Percentiles rank a stretch among this genome's conserved stretches.
phyloP scores from a whole-genome alignment of 2,888 invertebrate genomes.

The Cephalotes varians region DNA sequence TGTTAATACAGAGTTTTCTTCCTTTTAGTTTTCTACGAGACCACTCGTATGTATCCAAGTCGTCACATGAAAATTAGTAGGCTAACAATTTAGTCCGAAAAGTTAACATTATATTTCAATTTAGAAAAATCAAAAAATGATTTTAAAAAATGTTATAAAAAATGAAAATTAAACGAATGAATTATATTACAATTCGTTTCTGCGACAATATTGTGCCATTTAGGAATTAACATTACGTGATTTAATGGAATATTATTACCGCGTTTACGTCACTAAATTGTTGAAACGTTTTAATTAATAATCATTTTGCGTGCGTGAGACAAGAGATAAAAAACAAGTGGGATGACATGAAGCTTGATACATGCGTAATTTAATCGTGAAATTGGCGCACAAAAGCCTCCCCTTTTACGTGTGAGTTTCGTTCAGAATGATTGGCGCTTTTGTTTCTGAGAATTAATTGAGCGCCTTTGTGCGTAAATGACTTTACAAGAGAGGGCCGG shows the following conservation, averaged over 20 bases:
- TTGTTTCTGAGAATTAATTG: slow-evolving; percentile 36
- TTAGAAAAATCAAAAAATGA: neutral
- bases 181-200: neutral
- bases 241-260: neutral
- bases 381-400: neutral
- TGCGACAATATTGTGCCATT: neutral
- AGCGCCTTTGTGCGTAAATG: slow-evolving; percentile 11
- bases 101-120: neutral
- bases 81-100: neutral
- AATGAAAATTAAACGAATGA: neutral
- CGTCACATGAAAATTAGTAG: neutral
- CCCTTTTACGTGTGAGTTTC: neutral
- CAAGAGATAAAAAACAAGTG: slow-evolving; percentile 1
- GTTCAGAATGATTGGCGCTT: slow-evolving; percentile 12
- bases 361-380: slow-evolving; percentile 15
- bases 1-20: neutral
- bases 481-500: neutral
- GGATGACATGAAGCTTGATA: neutral
- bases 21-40: neutral
- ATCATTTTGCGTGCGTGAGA: neutral
- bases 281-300: slow-evolving; percentile 23
- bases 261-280: neutral
- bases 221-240: neutral
- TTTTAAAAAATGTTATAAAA: neutral
- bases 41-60: neutral